Evolutionary conservation across 2,888 invertebrate genomes (phyloP), one percentile per base, ranked within the genome.

Genomic region (Halictus ligatus): DNA sequence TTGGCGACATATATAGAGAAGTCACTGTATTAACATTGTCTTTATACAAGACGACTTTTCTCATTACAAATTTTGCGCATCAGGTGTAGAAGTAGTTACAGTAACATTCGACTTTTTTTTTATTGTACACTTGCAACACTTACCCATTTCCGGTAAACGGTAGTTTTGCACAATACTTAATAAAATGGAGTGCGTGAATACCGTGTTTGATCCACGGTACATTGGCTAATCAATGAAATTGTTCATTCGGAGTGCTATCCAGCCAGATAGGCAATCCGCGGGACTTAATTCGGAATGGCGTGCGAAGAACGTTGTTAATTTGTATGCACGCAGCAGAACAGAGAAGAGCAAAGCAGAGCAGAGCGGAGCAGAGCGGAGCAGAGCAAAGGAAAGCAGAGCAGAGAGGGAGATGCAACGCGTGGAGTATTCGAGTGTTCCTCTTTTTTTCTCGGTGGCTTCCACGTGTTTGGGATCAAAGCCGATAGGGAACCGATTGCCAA

Each of bases 401-500:
- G 35, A 35, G 2, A 35, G 35, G 35, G 1, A 21, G 54, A 7
- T 0, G 54, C 2, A 21, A 21, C 54, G 54, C 2, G 29, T 15
- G 10, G 10, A 2, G 8, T 21, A 21, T 54, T 54, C 54, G 54
- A 54, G 21, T 10, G n/a, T 54, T 54, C 15, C 29, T 29, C 29
- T 13, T 15, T 64, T 40, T 40, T 69, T 10, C 35, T 18, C 67
- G 35, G 8, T 54, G 18, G 58, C 18, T 77, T 25, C 48, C 46
- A 5, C 10, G 15, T 46, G 48, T 71, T 25, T 15, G 43, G n/a
- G 21, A 76, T 15, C 58, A 8, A 12, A 12, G 29, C 35, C 25
- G 43, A 67, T n/a, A 74, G 73, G 18, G 29, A 73, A 73, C 54
- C 58, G 73, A 84, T 77, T 78, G 25, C 12, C 18, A 15, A 60